Base-by-base conservation (phyloP, 30 jellyfish, hydroid and myxozoan genomes). In the Hydractinia symbiolongicarpus region DNA sequence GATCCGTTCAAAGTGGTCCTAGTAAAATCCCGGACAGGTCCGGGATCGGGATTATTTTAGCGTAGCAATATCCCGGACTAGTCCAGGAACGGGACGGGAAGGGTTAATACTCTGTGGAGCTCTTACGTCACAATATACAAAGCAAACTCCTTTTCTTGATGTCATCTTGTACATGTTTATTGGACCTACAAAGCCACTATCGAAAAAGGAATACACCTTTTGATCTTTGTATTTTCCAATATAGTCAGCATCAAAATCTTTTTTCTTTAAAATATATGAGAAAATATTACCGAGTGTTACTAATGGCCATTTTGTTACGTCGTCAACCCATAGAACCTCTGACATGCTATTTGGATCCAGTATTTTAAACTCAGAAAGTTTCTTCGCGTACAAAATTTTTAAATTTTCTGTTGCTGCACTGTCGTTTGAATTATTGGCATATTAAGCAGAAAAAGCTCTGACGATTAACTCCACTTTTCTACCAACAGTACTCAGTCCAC, bases 201-300 rank as follows among this genome's bases (percentile, higher is more conserved):
- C 87, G 20, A 72, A 87, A 76, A 60, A 87, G 9, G 86, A 44
- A 67, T 73, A 87, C 16, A 94, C 96, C 76, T 87, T 87, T 73
- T 82, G 94, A 80, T 72, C 94, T 67, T 87, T 87, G 54, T 87
- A 87, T 62, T 82, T 74, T 17, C 96, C 94, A 13, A 79, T 61
- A 55, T 78, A 49, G 30, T 72, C 83, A 55, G 84, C 77, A 78
- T 61, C 84, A 54, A 1, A 72, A 62, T 49, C 61, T 6, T 30
- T 55, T 61, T 78, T 78, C 30, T 78, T 62, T n/a, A 19, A 61
- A 60, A 78, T 62, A 55, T 78, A 49, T 57, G 50, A 53, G 2
- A 78, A 58, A 58, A 58, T 58, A 58, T 16, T 16, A 58, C 69
- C 69, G 2, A 58, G 15, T 11, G 69, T 58, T 11, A 58, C 3